A percentile compares a stretch with the other conserved stretches of the same genome.
phyloP scores from a whole-genome alignment of 2,888 invertebrate genomes.

The Baccha elongata region DNA sequence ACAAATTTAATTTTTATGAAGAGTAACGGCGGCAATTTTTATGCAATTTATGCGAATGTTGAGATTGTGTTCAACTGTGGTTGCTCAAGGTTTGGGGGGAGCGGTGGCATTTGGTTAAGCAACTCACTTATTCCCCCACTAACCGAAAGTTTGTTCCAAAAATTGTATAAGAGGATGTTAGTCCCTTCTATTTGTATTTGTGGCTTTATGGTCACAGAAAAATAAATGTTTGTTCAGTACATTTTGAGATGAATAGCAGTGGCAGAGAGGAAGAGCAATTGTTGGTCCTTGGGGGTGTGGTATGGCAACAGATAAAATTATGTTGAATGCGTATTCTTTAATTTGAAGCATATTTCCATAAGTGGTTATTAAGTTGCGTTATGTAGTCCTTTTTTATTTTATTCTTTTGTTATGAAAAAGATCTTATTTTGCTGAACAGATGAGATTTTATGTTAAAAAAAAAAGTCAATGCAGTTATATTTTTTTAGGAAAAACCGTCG shows the following conservation, averaged over 20 bases:
- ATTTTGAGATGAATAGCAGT: conserved; percentile 59
- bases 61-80: conserved; percentile 63
- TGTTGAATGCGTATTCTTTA: conserved; percentile 68
- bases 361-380: conserved; percentile 59
- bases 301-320: conserved; percentile 39
- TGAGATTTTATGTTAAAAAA: conserved; percentile 49
- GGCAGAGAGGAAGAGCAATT: not conserved
- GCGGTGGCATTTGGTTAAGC: conserved; percentile 4
- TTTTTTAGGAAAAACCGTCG: not conserved
- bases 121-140: not conserved
- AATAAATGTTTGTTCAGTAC: conserved; percentile 69
- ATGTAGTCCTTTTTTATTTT: conserved; percentile 27
- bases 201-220: conserved; percentile 71
- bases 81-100: not conserved
- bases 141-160: not conserved
- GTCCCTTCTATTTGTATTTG: conserved; percentile 71
- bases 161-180: conserved; percentile 51
- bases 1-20: conserved; percentile 74
- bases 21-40: conserved; percentile 73
- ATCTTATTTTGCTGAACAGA: conserved; percentile 26
- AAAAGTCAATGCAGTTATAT: conserved; percentile 33
- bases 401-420: conserved; percentile 27
- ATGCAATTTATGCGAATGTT: conserved; percentile 70
- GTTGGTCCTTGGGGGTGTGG: not conserved
- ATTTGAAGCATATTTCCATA: conserved; percentile 69